Evolutionary conservation across 2,113 vertebrate genomes (phyloP).

Genomic region (Petaurus breviceps): DNA sequence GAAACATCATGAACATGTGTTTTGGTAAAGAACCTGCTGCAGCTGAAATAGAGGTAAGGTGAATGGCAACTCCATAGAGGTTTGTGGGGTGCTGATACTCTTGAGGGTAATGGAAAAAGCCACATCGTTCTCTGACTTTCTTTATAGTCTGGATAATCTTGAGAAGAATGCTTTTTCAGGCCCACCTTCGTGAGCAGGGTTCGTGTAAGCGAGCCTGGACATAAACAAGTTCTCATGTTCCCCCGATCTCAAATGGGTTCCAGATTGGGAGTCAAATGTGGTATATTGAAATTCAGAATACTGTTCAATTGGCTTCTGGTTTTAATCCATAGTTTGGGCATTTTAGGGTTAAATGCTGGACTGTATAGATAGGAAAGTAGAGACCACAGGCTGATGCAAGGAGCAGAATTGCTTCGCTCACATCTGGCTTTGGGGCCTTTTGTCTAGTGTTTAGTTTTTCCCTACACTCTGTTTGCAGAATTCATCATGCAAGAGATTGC

Average conservation of each 20-base stretch:
- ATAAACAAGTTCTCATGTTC: accelerated
- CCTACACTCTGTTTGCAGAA: accelerated
- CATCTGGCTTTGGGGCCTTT: not conserved
- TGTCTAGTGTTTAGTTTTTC: accelerated
- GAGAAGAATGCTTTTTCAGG: not conserved
- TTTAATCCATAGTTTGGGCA: accelerated
- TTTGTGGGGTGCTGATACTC: not conserved
- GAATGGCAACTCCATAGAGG: not conserved
- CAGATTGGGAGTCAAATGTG: accelerated
- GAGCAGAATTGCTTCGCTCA: not conserved
- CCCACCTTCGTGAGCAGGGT: not conserved
- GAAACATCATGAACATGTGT: constrained; percentile 99
- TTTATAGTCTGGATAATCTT: accelerated
- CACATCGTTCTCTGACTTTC: accelerated
- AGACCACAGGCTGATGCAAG: not conserved
- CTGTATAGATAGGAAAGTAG: not conserved
- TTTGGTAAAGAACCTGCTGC: constrained; percentile 97
- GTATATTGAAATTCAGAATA: accelerated
- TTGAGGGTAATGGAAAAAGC: not conserved
- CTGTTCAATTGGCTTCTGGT: too few relatives aligned
- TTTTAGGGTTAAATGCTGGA: not conserved
- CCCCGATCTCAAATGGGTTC: not conserved
- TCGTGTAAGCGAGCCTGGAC: accelerated
- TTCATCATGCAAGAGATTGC: not conserved
- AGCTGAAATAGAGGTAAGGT: constrained; percentile 95